Evolutionary conservation across 2,797 vertebrate species (phyloP).

Genomic region (Tinamus major): DNA sequence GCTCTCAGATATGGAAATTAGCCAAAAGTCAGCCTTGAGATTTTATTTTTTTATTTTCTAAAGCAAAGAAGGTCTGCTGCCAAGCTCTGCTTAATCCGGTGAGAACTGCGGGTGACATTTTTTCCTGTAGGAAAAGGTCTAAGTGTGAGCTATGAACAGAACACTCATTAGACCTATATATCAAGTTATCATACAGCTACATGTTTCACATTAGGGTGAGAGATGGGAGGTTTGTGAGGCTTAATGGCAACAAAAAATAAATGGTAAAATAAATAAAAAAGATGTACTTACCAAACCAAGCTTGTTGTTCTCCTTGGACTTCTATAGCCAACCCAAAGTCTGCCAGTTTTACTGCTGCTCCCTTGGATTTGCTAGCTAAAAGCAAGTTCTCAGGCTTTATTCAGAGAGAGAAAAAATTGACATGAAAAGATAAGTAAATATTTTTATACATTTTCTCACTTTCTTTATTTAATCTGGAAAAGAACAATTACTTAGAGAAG

Average conservation of each 20-base stretch:
- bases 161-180: background rate
- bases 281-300: slow-evolving; percentile 93
- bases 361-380: slow-evolving; percentile 96
- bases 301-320: slow-evolving; percentile 97
- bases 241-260: background rate
- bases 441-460: background rate
- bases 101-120: background rate
- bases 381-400: slow-evolving; percentile 97
- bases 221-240: fast-evolving
- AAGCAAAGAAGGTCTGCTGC: background rate
- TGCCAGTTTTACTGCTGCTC: slow-evolving; percentile 95
- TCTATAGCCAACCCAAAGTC: slow-evolving; percentile 98
- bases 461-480: background rate
- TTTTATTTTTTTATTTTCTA: background rate
- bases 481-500: background rate
- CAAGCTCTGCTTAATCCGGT: background rate
- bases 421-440: slow-evolving; percentile 55
- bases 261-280: background rate
- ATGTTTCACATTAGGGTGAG: background rate
- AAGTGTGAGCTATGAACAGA: background rate
- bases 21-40: background rate
- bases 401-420: slow-evolving; percentile 66
- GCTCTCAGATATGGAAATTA: background rate
- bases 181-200: background rate
- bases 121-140: background rate